Evolutionary conservation across 2,113 vertebrate species (phyloP), one percentile per base, ranked within the genome.

Genomic region (Brienomyrus brachyistius): DNA sequence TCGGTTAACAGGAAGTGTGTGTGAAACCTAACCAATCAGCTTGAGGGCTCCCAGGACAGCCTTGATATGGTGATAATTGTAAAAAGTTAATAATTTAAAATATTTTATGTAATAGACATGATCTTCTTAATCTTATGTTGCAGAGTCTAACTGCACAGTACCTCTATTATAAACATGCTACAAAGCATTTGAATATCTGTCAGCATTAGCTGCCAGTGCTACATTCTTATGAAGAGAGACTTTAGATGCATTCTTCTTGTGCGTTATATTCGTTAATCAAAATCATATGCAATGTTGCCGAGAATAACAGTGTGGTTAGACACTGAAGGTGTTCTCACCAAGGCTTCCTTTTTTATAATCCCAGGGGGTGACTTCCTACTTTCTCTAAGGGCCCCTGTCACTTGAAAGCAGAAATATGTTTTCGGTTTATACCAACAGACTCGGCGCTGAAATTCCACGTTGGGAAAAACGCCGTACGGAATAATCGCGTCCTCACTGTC

Each of bases 401-500:
- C 89, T 35, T 90, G 59, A 51, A 56, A 77, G 48, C 88, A 54
- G 51, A 40, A 35, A 47, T 56, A n/a, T 89, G 35, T 83, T 83
- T 89, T 87, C 7, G 31, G 85, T 87, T 87, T 56, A 87, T 56
- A 54, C 85, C 47, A 87, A 56, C 51, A 87, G 85, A 40, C 50
- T 88, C 45, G 21, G 70, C 31, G 90, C 89, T 90, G 52, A 85
- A 82, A 77, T 40, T 80, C 19, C 11, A 10, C 35, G 10, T 51
- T 66, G 51, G 48, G 50, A 51, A 83, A 52, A 90, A 50, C 77
- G 88, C 82, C 47, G 19, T 45, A 87, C n/a, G 88, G 54, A 86
- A 59, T 47, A 66, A 66, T 23, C 80, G 84, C 66, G 85, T 47
- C 84, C 54, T 91, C 88, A 89, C 91, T 90, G 90, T 91, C 88